phyloP scores from a whole-genome alignment of 1,140 invertebrate genomes.

The Cotesia glomerata region DNA sequence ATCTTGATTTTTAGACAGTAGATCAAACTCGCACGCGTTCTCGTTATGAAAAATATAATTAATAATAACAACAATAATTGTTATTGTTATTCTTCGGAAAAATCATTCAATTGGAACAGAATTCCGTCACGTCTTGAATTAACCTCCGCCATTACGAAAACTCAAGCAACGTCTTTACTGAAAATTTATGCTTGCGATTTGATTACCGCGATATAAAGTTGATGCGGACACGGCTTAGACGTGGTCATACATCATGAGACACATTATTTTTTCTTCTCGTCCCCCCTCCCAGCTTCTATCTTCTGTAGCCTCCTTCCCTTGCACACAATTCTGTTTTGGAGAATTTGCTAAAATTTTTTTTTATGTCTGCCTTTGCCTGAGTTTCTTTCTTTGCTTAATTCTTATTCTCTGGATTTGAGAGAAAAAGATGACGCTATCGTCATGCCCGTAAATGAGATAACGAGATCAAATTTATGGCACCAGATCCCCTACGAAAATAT shows the following conservation, averaged over 20 bases:
- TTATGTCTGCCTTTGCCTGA: conserved; percentile 15
- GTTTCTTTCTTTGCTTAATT: conserved; percentile 27
- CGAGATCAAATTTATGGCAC: conserved; percentile 64
- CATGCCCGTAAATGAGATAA: conserved; percentile 61
- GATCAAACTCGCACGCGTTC: too few relatives aligned
- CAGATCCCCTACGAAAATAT: conserved; percentile 60
- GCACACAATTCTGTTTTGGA: not conserved
- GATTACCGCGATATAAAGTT: conserved; percentile 63
- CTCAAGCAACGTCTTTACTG: conserved; percentile 45
- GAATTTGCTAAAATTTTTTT: conserved; percentile 14
- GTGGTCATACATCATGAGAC: conserved; percentile 60
- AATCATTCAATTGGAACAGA: too few relatives aligned
- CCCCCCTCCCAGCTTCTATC: conserved; percentile 23
- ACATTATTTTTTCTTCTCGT: conserved; percentile 40
- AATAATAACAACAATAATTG: too few relatives aligned
- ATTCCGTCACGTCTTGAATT: too few relatives aligned
- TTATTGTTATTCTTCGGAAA: too few relatives aligned
- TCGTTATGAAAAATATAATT: too few relatives aligned
- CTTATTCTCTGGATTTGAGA: conserved; percentile 9
- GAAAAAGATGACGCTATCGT: conserved; percentile 9
- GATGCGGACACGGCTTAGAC: conserved; percentile 58
- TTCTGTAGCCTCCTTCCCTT: not conserved
- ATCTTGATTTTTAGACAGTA: too few relatives aligned
- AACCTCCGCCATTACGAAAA: conserved; percentile 8
- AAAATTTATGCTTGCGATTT: conserved; percentile 62